Conservation (phyloP, 2,797 vertebrate species). For the Tachyglossus aculeatus region DNA sequence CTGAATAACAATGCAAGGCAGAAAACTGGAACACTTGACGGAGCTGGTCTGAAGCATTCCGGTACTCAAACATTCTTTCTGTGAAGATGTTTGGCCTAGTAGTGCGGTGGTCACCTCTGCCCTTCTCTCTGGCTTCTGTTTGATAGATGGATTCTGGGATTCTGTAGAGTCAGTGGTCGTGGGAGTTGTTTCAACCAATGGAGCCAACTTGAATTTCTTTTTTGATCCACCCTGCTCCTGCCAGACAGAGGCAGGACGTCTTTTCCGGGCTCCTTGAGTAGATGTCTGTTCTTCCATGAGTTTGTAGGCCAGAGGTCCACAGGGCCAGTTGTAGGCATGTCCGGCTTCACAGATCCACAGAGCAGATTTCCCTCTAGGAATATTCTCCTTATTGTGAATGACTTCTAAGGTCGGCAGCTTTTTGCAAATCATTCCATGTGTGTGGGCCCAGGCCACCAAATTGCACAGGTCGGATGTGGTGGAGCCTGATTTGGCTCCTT, state of each 20-base stretch:
- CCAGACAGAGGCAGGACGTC: neutral
- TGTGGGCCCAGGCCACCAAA: constrained; percentile 56
- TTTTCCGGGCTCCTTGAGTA: neutral
- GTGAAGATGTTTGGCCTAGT: too few species aligned
- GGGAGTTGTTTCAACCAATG: neutral
- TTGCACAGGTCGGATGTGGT: constrained; percentile 2
- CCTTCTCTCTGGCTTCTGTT: too few species aligned
- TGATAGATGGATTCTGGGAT: rapidly evolving
- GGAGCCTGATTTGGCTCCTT: rapidly evolving
- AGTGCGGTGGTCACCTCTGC: too few species aligned
- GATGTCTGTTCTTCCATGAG: neutral
- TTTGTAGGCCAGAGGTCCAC: neutral
- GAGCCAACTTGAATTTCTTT: constrained; percentile 12
- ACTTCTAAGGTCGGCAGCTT: constrained; percentile 36
- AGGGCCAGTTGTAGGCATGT: constrained; percentile 49
- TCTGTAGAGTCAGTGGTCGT: neutral
- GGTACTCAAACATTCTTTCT: too few species aligned
- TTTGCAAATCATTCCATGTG: constrained; percentile 50
- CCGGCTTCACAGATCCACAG: constrained; percentile 52
- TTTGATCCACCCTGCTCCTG: neutral
- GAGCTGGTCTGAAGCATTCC: too few species aligned
- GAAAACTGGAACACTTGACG: too few species aligned
- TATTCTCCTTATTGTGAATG: rapidly evolving
- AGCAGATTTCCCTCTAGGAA: neutral
- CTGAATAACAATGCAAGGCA: too few species aligned